phyloP scores from a whole-genome alignment of 2,888 invertebrate species.

The Didymodactylos carnosus region DNA sequence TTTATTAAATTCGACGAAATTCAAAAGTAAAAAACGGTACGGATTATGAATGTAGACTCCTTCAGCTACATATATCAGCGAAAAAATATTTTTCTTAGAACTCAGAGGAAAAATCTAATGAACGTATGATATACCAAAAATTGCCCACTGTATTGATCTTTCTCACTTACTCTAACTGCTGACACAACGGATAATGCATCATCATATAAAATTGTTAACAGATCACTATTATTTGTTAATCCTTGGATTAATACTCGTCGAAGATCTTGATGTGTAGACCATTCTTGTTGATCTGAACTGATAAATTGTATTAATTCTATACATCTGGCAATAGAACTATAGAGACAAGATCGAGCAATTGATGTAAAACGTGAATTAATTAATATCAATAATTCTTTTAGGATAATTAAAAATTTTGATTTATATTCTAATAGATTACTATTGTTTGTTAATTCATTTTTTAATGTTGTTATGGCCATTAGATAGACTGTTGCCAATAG shows the following conservation, averaged over 20 bases:
- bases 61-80: too few species aligned
- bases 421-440: neutral
- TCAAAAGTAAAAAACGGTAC: too few species aligned
- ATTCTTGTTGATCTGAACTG: neutral
- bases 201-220: neutral
- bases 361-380: neutral
- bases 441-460: too few species aligned
- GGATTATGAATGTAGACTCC: too few species aligned
- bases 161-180: neutral
- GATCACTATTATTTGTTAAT: neutral
- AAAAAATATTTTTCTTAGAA: too few species aligned
- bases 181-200: neutral
- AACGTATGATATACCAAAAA: too few species aligned
- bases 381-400: neutral
- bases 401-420: neutral
- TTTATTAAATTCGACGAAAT: too few species aligned
- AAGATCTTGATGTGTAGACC: neutral
- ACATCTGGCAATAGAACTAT: neutral
- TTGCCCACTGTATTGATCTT: too few species aligned
- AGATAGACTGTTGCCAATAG: neutral
- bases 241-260: neutral
- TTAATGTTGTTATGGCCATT: neutral
- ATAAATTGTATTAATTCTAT: neutral
- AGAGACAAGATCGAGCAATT: neutral
- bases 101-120: too few species aligned